Conservation (phyloP, 2,888 invertebrate genomes). For the Sphaeridia pumilis region DNA sequence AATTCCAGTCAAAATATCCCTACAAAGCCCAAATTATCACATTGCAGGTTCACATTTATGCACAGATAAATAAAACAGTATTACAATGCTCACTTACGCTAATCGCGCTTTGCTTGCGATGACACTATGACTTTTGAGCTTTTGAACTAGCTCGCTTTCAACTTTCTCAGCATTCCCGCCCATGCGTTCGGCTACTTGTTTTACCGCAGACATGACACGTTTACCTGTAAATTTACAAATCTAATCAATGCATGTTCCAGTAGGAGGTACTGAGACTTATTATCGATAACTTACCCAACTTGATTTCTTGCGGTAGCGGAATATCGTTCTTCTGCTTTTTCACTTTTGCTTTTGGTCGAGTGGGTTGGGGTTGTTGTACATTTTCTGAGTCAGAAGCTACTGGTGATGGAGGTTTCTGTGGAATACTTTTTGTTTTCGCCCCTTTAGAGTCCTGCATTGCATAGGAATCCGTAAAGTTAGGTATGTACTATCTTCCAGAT, state of each 20-base stretch:
- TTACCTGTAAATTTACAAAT: conserved; percentile 16
- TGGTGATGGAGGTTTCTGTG: neutral
- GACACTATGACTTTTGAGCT: conserved; percentile 41
- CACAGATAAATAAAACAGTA: too few species aligned
- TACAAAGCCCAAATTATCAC: neutral
- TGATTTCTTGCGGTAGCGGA: neutral
- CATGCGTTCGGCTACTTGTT: conserved; percentile 56
- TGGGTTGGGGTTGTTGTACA: neutral
- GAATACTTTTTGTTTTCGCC: neutral
- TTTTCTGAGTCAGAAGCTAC: neutral
- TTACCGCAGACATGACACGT: conserved; percentile 47
- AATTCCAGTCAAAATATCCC: neutral
- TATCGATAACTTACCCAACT: neutral
- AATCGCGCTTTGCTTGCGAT: conserved; percentile 18
- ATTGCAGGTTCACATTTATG: too few species aligned
- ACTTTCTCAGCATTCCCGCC: conserved; percentile 57
- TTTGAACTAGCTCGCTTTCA: conserved; percentile 59
- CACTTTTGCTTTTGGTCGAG: neutral
- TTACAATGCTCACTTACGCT: conserved; percentile 16
- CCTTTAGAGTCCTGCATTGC: neutral
- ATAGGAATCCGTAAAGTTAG: too few species aligned
- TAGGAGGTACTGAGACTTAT: too few species aligned
- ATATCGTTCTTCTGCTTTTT: neutral
- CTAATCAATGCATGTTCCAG: neutral
- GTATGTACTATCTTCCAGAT: too few species aligned